Percentiles rank a stretch among this genome's conserved stretches.
phyloP scores from a whole-genome alignment of 2,888 invertebrate genomes.

The Synanthedon andrenaeformis region DNA sequence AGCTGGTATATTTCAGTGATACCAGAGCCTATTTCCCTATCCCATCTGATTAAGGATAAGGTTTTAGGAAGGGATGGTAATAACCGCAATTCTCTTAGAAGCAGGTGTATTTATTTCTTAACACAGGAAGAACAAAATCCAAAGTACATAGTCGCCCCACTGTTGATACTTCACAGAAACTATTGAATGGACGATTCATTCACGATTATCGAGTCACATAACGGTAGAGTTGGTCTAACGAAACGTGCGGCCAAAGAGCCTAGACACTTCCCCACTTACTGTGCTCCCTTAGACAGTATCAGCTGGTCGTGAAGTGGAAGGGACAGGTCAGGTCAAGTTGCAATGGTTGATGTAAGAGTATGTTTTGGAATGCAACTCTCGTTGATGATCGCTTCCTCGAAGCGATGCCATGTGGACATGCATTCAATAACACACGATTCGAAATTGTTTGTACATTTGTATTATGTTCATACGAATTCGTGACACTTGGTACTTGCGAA shows the following conservation, averaged over 20 bases:
- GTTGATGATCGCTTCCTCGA: conserved; percentile 53
- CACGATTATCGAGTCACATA: conserved; percentile 46
- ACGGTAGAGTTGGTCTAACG: conserved; percentile 58
- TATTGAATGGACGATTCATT: conserved; percentile 53
- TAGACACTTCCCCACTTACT: conserved; percentile 9
- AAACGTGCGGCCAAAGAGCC: conserved; percentile 16
- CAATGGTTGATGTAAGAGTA: conserved; percentile 33
- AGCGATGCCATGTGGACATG: conserved; percentile 36
- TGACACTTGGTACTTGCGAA: too few relatives aligned
- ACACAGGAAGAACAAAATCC: not conserved
- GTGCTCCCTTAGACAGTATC: not conserved
- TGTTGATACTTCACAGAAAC: conserved; percentile 39
- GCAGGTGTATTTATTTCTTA: too few relatives aligned
- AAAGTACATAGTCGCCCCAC: conserved; percentile 27
- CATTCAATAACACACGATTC: not conserved
- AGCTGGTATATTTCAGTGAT: too few relatives aligned
- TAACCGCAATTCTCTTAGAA: too few relatives aligned
- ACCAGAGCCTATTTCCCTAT: too few relatives aligned
- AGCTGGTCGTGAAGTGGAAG: not conserved
- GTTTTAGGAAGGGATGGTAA: too few relatives aligned
- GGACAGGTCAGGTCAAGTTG: conserved; percentile 2
- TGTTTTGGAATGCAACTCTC: conserved; percentile 57
- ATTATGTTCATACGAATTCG: too few relatives aligned
- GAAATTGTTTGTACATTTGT: too few relatives aligned
- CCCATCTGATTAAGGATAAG: too few relatives aligned